Evolutionary conservation across 2,888 invertebrate species (phyloP).

Genomic region (Digitonthophagus gazella): DNA sequence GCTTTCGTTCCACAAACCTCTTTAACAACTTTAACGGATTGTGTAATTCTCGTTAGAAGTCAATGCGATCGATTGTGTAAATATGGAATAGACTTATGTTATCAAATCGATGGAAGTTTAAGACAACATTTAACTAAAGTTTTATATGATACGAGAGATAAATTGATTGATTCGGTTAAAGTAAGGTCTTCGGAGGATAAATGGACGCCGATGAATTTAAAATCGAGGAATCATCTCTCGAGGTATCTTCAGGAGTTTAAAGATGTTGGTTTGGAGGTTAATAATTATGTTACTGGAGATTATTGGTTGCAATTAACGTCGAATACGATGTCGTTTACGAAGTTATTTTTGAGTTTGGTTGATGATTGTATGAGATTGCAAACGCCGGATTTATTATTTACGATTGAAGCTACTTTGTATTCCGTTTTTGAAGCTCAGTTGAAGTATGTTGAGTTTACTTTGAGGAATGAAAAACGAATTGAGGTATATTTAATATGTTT

Average conservation of each 20-base stretch:
- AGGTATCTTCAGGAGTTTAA: conserved; percentile 71
- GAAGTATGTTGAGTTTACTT: conserved; percentile 59
- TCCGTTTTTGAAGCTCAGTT: conserved; percentile 75
- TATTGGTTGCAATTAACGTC: conserved; percentile 74
- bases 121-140: conserved; percentile 73
- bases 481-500: conserved; percentile 59
- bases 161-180: conserved; percentile 79
- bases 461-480: conserved; percentile 56
- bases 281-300: conserved; percentile 64
- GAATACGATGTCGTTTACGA: conserved; percentile 79
- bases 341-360: conserved; percentile 69
- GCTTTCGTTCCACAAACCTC: conserved; percentile 88
- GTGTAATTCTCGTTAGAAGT: conserved; percentile 75
- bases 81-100: conserved; percentile 85
- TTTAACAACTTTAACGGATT: conserved; percentile 80
- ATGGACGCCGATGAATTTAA: conserved; percentile 81
- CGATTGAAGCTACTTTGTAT: conserved; percentile 70
- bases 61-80: conserved; percentile 66
- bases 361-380: conserved; percentile 75
- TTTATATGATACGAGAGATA: conserved; percentile 75
- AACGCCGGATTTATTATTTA: conserved; percentile 70
- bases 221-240: conserved; percentile 66
- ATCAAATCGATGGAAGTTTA: conserved; percentile 84
- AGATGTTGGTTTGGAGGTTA: conserved; percentile 66
- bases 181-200: conserved; percentile 75